Conservation (phyloP, 1,140 invertebrate genomes). For the Pseudomyrmex dendroicus region DNA sequence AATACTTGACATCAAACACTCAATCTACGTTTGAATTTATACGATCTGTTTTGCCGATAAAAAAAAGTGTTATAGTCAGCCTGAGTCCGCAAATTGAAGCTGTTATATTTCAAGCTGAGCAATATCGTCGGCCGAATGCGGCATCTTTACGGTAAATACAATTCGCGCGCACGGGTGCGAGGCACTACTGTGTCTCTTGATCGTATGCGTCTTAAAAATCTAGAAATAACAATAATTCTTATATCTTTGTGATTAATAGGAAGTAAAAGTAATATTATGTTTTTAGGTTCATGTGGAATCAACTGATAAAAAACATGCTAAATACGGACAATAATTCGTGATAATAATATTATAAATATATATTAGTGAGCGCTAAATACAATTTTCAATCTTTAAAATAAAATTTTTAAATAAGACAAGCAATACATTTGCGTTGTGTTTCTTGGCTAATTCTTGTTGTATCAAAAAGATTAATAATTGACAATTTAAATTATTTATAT, state of each 20-base stretch:
- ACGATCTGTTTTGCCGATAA: constrained; percentile 65
- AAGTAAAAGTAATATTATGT: constrained; percentile 18
- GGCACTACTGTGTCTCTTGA: no score
- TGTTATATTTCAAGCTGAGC: constrained; percentile 75
- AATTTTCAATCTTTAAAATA: constrained; percentile 48
- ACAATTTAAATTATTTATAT: no score
- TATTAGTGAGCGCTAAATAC: constrained; percentile 57
- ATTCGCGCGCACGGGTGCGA: neutral
- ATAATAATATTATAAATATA: constrained; percentile 56
- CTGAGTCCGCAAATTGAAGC: constrained; percentile 71
- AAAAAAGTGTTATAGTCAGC: constrained; percentile 66
- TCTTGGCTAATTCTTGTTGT: no score
- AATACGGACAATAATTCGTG: constrained; percentile 44
- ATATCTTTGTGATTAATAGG: neutral
- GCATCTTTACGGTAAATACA: constrained; percentile 77
- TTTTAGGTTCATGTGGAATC: constrained; percentile 73
- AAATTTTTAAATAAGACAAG: neutral
- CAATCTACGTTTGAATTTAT: constrained; percentile 77
- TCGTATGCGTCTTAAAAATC: neutral
- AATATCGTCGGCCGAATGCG: constrained; percentile 69
- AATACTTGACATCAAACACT: constrained; percentile 67
- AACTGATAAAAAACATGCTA: constrained; percentile 61
- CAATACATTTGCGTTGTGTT: neutral
- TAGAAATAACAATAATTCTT: constrained; percentile 20
- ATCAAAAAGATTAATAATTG: no score